phyloP scores from a whole-genome alignment of 2,113 vertebrate genomes.

The Lynx canadensis region DNA sequence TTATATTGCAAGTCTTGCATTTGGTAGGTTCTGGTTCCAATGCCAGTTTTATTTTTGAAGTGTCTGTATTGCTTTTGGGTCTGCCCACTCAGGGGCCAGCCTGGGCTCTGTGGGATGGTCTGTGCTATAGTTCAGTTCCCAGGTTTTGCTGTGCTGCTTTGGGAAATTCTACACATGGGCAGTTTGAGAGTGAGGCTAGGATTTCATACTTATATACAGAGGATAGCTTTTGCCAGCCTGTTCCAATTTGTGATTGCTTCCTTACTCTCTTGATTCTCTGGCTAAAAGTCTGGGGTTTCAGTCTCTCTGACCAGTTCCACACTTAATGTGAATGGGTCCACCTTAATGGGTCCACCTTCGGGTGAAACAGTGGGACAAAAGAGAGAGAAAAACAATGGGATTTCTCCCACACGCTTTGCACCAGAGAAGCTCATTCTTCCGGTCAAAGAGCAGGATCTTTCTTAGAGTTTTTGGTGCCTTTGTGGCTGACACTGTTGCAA shows the following conservation, averaged over 20 bases:
- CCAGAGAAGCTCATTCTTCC: neutral
- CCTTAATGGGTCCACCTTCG: neutral
- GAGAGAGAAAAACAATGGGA: neutral
- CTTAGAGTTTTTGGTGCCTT: neutral
- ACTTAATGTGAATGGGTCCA: neutral
- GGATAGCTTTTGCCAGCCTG: neutral
- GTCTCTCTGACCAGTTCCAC: neutral
- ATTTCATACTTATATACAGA: neutral
- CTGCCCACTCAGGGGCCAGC: neutral
- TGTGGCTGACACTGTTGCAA: rapidly evolving
- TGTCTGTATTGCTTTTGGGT: neutral
- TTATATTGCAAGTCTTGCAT: neutral
- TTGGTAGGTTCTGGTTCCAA: neutral
- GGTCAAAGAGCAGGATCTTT: neutral
- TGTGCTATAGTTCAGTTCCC: neutral
- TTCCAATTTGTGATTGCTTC: neutral
- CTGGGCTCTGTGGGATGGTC: neutral
- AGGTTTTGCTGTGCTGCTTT: neutral
- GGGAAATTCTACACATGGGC: neutral
- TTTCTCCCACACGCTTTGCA: neutral
- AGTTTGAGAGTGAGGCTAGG: neutral
- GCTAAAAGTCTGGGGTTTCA: neutral
- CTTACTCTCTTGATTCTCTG: neutral
- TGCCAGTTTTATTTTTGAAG: neutral
- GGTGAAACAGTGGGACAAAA: neutral